Conservation (phyloP, 2,888 invertebrate genomes). For the Nasonovia ribisnigri region DNA sequence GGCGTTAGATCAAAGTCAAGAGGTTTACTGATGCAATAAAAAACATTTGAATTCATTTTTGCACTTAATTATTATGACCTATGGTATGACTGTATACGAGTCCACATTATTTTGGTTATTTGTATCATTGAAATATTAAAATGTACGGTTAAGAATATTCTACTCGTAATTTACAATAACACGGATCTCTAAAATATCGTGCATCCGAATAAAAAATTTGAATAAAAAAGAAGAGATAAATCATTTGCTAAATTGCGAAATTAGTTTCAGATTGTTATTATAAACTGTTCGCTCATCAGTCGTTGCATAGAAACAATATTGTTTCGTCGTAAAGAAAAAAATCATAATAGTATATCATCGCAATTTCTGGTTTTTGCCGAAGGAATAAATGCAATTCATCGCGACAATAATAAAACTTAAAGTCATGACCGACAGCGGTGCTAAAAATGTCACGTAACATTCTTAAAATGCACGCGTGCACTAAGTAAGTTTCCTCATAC, state of each 20-base stretch:
- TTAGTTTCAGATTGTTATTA: not conserved
- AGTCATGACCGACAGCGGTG: not conserved
- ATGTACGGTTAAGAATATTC: not conserved
- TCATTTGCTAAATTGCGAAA: not conserved
- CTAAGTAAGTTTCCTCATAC: constrained; percentile 6
- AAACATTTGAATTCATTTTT: no score
- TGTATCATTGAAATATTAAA: not conserved
- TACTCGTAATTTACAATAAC: not conserved
- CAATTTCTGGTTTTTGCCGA: not conserved
- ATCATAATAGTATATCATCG: not conserved
- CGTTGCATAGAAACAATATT: not conserved
- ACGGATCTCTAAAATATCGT: not conserved
- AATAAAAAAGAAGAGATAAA: not conserved
- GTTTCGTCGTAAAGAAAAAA: not conserved
- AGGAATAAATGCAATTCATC: not conserved
- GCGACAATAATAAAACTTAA: not conserved
- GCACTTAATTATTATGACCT: no score
- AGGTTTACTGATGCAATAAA: no score
- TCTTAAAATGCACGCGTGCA: not conserved
- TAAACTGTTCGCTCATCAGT: not conserved
- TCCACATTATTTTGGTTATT: not conserved
- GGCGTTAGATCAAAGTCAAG: no score
- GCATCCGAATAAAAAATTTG: not conserved
- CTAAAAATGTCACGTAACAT: constrained; percentile 15
- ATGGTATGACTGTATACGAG: not conserved